phyloP scores from a whole-genome alignment of 2,888 invertebrate genomes.

The Xanthostigma xanthostigma region DNA sequence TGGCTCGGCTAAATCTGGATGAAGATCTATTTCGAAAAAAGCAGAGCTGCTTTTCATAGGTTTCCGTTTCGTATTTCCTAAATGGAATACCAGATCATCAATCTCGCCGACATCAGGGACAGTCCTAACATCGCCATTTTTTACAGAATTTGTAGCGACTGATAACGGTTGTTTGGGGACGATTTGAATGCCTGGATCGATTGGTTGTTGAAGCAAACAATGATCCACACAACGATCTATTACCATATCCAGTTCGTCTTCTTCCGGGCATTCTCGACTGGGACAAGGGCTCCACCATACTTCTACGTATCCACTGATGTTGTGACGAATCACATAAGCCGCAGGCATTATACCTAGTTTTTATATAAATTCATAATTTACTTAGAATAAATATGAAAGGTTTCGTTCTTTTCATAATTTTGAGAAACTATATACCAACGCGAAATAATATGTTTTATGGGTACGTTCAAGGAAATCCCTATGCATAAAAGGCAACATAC shows the following conservation, averaged over 20 bases:
- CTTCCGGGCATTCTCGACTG: constrained; percentile 62
- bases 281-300: constrained; percentile 77
- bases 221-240: constrained; percentile 59
- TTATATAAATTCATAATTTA: no score
- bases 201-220: constrained; percentile 39
- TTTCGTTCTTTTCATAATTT: no score
- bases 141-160: constrained; percentile 20
- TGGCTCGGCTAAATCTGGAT: constrained; percentile 58
- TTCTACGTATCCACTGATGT: constrained; percentile 53
- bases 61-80: constrained; percentile 25
- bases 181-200: neutral
- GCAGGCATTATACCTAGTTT: constrained; percentile 47
- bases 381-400: no score
- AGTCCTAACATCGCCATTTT: constrained; percentile 15
- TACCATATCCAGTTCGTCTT: constrained; percentile 55
- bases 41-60: constrained; percentile 35
- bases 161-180: constrained; percentile 16
- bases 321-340: constrained; percentile 62
- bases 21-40: constrained; percentile 52
- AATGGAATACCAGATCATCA: constrained; percentile 40
- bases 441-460: no score
- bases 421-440: no score
- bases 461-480: no score
- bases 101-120: constrained; percentile 31
- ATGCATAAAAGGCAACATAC: no score